Evolutionary conservation across 2,888 invertebrate species (phyloP).

Genomic region (Cataglyphis rosenhaueri): DNA sequence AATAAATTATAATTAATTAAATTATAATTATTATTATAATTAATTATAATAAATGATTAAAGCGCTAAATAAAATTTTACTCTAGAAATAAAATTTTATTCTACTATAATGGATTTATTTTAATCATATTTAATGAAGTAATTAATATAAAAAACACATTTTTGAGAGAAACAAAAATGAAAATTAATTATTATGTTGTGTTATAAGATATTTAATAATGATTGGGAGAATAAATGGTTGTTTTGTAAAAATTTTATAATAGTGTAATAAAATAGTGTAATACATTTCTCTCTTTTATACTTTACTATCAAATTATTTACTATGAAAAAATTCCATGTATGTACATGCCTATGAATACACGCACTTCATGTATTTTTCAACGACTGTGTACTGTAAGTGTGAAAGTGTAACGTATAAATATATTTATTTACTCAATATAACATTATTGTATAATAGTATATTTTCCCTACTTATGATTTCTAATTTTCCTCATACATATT

Average conservation of each 20-base stretch:
- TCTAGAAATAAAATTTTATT: conserved; percentile 24
- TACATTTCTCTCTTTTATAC: conserved; percentile 40
- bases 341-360: conserved; percentile 32
- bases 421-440: conserved; percentile 81
- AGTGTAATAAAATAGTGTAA: conserved; percentile 31
- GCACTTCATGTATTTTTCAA: conserved; percentile 75
- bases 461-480: neutral
- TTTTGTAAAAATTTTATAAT: conserved; percentile 10
- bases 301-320: conserved; percentile 51
- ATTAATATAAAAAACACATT: neutral
- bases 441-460: neutral
- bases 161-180: neutral
- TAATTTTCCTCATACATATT: neutral
- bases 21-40: no score
- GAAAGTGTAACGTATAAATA: conserved; percentile 77
- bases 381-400: conserved; percentile 78
- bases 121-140: neutral
- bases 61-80: conserved; percentile 2
- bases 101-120: neutral
- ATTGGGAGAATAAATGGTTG: neutral
- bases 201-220: neutral
- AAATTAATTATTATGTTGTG: conserved; percentile 12
- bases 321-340: conserved; percentile 33
- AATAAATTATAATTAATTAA: no score
- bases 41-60: neutral